These are phyloP conservation scores for Pampusana beccarii DNA, from an alignment of 2,113 vertebrate species.

Conservation along the genomic window DNA sequence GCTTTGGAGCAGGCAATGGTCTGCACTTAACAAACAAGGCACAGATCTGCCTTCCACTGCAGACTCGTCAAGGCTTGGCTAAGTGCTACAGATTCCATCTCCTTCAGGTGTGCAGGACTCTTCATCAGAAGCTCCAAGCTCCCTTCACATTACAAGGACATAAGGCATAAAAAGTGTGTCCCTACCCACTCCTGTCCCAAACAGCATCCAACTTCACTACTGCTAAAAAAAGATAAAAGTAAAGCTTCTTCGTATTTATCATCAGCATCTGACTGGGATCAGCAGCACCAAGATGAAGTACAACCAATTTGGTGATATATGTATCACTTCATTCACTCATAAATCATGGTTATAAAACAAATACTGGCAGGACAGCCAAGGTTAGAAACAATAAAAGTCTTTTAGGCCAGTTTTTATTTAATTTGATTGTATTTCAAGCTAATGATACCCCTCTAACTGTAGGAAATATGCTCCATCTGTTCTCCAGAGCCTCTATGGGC, in stretches of 20 bases:
- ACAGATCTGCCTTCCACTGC: not conserved
- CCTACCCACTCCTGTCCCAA: not conserved
- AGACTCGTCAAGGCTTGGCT: not conserved
- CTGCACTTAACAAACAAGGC: not conserved
- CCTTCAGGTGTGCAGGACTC: not conserved
- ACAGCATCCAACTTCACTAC: not conserved
- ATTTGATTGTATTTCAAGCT: constrained; percentile 32
- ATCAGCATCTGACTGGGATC: not conserved
- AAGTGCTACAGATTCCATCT: not conserved
- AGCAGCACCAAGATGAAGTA: not conserved
- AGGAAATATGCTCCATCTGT: constrained; percentile 40
- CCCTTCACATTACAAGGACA: not conserved
- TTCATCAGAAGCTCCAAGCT: not conserved
- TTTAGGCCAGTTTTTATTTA: constrained; percentile 22
- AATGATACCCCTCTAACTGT: not conserved
- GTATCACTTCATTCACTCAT: not conserved
- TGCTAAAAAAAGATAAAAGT: not conserved
- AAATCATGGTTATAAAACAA: constrained; percentile 5
- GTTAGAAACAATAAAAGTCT: constrained; percentile 17
- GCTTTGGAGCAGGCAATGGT: not conserved
- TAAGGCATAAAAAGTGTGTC: not conserved
- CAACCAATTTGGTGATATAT: not conserved
- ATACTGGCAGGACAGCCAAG: not conserved
- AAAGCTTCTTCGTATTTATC: not conserved
- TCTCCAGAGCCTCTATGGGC: not conserved